A percentile compares a stretch with the other conserved stretches of the same genome.
phyloP scores from a whole-genome alignment of 1,140 invertebrate genomes.

The Bombus pascuorum region DNA sequence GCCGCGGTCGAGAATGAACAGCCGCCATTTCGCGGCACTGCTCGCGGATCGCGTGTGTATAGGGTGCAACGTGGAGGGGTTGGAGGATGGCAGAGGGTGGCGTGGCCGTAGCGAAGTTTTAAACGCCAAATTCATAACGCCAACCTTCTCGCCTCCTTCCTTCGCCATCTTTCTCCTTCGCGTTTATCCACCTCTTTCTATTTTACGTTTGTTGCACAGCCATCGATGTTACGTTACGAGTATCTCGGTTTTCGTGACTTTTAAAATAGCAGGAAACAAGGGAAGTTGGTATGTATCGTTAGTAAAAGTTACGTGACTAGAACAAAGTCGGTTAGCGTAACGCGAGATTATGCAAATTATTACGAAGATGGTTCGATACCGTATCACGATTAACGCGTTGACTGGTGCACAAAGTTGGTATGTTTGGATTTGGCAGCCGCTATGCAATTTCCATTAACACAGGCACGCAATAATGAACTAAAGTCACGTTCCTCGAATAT shows the following conservation, averaged over 20 bases:
- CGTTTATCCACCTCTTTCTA: not conserved
- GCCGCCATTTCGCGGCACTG: slow-evolving; percentile 72
- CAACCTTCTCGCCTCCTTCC: not conserved
- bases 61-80: slow-evolving; percentile 32
- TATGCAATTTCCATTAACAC: too few relatives aligned
- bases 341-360: too few relatives aligned
- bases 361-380: too few relatives aligned
- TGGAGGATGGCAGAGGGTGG: slow-evolving; percentile 8
- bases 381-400: too few relatives aligned
- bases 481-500: too few relatives aligned
- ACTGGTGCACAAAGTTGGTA: too few relatives aligned
- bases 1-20: slow-evolving; percentile 63
- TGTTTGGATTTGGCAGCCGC: too few relatives aligned
- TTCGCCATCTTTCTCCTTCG: not conserved
- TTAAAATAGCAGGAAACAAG: not conserved
- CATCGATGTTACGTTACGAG: not conserved
- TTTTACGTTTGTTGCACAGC: not conserved
- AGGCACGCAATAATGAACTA: too few relatives aligned
- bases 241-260: not conserved
- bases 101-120: slow-evolving; percentile 54
- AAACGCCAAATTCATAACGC: slow-evolving; percentile 70
- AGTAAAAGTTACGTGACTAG: too few relatives aligned
- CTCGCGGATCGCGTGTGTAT: not conserved
- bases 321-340: too few relatives aligned
- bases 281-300: too few relatives aligned